These are phyloP conservation scores for Pseudonaja textilis DNA, from an alignment of 2,113 vertebrate species.

Conservation along the genomic window DNA sequence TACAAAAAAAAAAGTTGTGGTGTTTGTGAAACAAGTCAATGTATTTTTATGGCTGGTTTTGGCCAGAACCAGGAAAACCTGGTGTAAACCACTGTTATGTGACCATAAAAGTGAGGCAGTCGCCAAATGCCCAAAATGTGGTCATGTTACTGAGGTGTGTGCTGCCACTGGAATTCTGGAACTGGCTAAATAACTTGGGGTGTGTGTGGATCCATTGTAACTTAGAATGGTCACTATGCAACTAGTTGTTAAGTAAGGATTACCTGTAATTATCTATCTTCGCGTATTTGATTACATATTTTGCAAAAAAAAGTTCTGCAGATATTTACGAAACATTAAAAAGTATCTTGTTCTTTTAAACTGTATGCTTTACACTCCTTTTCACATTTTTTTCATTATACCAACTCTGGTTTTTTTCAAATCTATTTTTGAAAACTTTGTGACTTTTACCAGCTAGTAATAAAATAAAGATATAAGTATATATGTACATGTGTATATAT, in stretches of 20 bases:
- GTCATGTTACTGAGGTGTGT: not conserved
- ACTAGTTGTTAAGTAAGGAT: not conserved
- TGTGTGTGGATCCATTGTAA: not conserved
- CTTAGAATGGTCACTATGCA: not conserved
- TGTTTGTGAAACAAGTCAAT: not conserved
- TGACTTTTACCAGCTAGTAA: not conserved
- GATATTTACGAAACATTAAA: not conserved
- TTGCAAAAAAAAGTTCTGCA: not conserved
- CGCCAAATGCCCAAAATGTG: not conserved
- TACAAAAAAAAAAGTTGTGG: not conserved
- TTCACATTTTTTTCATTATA: not conserved
- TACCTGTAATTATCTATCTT: not conserved
- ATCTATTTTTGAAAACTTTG: not conserved
- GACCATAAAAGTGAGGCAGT: not conserved
- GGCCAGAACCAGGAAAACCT: not conserved
- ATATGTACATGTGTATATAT: not conserved
- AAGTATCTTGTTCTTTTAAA: not conserved
- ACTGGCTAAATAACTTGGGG: not conserved
- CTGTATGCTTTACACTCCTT: not conserved
- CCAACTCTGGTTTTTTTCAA: not conserved
- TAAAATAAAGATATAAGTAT: not conserved
- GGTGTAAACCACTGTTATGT: not conserved
- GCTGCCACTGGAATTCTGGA: not conserved
- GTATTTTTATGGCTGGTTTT: not conserved
- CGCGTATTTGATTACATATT: not conserved